Conservation (phyloP, 2,888 invertebrate species). For the Crepidodera aurea region DNA sequence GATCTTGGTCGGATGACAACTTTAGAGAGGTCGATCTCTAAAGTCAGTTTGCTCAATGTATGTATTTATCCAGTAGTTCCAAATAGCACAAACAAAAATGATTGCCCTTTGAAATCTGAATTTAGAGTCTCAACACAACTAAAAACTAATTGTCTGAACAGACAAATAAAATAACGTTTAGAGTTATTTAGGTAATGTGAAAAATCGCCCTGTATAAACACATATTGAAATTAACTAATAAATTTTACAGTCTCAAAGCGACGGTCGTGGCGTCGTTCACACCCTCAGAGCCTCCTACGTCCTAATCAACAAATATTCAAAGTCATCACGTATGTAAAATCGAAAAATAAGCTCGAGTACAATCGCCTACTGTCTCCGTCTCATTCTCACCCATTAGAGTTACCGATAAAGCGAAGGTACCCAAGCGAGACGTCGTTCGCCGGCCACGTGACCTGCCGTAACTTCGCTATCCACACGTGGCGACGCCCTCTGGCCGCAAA, state of each 20-base stretch:
- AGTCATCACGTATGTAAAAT: slow-evolving; percentile 47
- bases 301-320: slow-evolving; percentile 49
- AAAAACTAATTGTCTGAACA: too few species aligned
- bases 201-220: too few species aligned
- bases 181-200: too few species aligned
- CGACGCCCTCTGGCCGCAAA: slow-evolving; percentile 62
- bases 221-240: background rate
- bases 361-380: slow-evolving; percentile 20
- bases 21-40: too few species aligned
- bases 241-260: background rate
- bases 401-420: slow-evolving; percentile 50
- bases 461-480: slow-evolving; percentile 62
- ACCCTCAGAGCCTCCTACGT: slow-evolving; percentile 6
- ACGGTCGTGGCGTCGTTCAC: background rate
- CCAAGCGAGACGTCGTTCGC: slow-evolving; percentile 57
- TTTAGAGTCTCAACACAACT: too few species aligned
- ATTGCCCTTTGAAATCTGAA: too few species aligned
- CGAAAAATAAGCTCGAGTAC: slow-evolving; percentile 34
- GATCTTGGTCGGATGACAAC: too few species aligned
- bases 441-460: slow-evolving; percentile 59
- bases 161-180: too few species aligned
- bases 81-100: too few species aligned
- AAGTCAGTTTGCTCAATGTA: too few species aligned
- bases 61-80: too few species aligned
- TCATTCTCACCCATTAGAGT: slow-evolving; percentile 15